These are phyloP conservation scores for Trochalopteron elliotii DNA, from an alignment of 2,113 vertebrate species.

Conservation along the genomic window DNA sequence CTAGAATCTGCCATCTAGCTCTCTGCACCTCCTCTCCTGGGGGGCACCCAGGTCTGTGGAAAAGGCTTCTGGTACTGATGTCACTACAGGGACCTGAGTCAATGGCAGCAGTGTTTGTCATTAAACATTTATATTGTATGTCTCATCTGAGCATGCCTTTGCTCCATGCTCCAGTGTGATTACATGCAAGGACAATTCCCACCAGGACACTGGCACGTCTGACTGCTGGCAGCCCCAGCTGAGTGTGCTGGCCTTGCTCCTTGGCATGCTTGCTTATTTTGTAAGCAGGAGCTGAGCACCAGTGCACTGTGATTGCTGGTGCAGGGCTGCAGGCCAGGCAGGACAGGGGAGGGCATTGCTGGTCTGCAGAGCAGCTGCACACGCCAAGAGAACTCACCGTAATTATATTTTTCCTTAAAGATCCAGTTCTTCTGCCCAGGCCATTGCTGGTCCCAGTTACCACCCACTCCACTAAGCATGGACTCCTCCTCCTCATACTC, in stretches of 20 bases:
- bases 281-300: background rate
- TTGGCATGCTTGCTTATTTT: background rate
- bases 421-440: conserved; percentile 75
- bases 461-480: conserved; percentile 80
- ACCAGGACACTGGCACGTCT: fast-evolving
- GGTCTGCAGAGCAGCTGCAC: background rate
- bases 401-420: conserved; percentile 77
- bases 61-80: background rate
- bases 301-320: fast-evolving
- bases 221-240: background rate
- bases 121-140: background rate
- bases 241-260: background rate
- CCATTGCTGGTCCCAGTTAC: conserved; percentile 81
- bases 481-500: conserved; percentile 85
- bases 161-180: background rate
- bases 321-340: background rate
- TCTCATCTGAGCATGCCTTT: background rate
- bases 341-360: background rate
- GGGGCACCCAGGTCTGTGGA: background rate
- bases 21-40: background rate
- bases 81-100: background rate
- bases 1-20: background rate
- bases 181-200: background rate
- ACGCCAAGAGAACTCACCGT: conserved; percentile 68
- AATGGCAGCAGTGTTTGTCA: background rate